Percentiles rank a stretch among this genome's conserved stretches.
Conservation (phyloP, 2,797 vertebrate species). For the Euphonia xanthogaster region DNA sequence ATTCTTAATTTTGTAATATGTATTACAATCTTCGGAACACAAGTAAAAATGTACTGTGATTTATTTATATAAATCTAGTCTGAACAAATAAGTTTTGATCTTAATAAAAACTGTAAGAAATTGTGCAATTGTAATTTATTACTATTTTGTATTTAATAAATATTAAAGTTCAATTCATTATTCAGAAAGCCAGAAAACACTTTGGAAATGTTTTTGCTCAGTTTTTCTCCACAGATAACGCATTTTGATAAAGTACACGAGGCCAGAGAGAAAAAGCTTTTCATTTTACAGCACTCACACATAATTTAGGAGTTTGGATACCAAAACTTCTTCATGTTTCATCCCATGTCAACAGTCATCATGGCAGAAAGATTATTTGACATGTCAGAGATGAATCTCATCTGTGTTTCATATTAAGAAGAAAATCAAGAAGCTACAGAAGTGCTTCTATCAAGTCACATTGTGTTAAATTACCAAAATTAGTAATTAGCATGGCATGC, state of each 20-base stretch:
- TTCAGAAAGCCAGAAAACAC: constrained; percentile 2
- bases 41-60: constrained; percentile 81
- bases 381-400: not conserved
- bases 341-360: not conserved
- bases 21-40: constrained; percentile 73
- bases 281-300: not conserved
- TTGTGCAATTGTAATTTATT: constrained; percentile 59
- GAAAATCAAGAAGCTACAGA: not conserved
- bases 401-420: not conserved
- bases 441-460: not conserved
- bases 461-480: not conserved
- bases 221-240: not conserved
- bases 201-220: not conserved
- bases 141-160: constrained; percentile 63
- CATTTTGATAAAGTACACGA: not conserved
- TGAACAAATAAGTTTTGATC: constrained; percentile 77
- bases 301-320: not conserved
- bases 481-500: not conserved
- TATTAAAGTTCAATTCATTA: constrained; percentile 39
- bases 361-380: not conserved
- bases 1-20: constrained; percentile 73
- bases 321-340: not conserved
- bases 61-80: constrained; percentile 83
- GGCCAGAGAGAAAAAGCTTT: not conserved
- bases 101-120: constrained; percentile 74